phyloP scores from a whole-genome alignment of 1,140 invertebrate genomes.

The Myzus persicae region DNA sequence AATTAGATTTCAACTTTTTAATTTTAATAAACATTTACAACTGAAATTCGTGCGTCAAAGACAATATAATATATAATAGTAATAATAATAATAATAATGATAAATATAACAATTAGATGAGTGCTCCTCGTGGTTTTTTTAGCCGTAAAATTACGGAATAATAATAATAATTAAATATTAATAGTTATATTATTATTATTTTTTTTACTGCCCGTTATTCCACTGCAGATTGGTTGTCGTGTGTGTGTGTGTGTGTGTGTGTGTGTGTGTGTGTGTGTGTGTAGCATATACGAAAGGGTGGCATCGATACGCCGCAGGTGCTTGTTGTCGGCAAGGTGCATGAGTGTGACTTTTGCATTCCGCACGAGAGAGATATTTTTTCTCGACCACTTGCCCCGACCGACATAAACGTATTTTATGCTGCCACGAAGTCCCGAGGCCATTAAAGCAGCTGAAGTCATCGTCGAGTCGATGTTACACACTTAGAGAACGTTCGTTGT shows the following conservation, averaged over 20 bases:
- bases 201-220: neutral
- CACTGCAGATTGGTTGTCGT: no score
- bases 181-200: no score
- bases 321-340: neutral
- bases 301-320: neutral
- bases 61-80: neutral
- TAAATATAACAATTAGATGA: neutral
- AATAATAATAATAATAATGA: neutral
- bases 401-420: neutral
- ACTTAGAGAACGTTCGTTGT: neutral
- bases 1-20: neutral
- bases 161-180: neutral
- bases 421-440: no score
- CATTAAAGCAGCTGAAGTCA: neutral
- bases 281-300: neutral
- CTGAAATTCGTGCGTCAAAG: neutral
- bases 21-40: neutral
- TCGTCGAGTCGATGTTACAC: neutral
- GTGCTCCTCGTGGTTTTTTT: neutral
- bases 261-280: no score
- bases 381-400: neutral
- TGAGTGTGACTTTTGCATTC: neutral
- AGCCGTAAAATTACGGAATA: neutral
- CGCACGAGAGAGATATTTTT: neutral
- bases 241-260: no score